Evolutionary conservation across 2,888 invertebrate species (phyloP), one percentile per base, ranked within the genome.

Genomic region (Drosophila ustulata): DNA sequence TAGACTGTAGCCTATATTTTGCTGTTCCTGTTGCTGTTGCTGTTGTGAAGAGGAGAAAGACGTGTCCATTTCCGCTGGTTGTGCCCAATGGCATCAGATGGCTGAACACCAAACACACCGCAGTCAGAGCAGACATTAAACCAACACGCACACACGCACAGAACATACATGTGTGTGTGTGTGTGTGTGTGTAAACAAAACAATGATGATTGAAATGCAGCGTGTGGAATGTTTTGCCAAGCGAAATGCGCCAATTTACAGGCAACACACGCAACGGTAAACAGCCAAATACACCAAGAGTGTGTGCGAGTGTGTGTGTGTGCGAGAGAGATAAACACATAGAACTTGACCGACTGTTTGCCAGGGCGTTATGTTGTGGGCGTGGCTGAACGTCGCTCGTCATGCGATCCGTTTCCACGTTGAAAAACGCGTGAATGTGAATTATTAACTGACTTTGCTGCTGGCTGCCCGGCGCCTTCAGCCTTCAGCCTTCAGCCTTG

Each of bases 141-240:
- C 53, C 56, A 47, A 45, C 49, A 58, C 46, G 41, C 32, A 41
- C 50, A 49, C 46, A 59, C 41, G 1, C 18, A 50, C 11, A 34
- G 18, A 13, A 23, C 18, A 9, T 18, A 43, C 7, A 50, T 9
- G 37, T 13, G 39, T 26, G 41, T 9, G 39, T 26, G 25, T 8
- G 34, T 30, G 32, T 57, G 59, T 58, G 55, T 59, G 58, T 61
- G 55, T 55, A 64, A 71, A 59, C 67, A 78, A 71, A 71, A 71
- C 81, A 79, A 74, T 74, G 82, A 81, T 81, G 71, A 80, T 79
- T 79, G 79, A 79, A 81, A 79, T 79, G 81, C 78, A 81, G 71
- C 78, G 71, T 65, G 68, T 78, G 58, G 68, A 80, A 74, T 80
- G 65, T 73, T 74, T 65, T 68, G 65, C 51, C 72, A 67, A 67